A percentile compares a stretch with the other conserved stretches of the same genome.
Evolutionary conservation across 2,797 vertebrate species (phyloP).

Genomic region (Chelidonichthys spinosus): DNA sequence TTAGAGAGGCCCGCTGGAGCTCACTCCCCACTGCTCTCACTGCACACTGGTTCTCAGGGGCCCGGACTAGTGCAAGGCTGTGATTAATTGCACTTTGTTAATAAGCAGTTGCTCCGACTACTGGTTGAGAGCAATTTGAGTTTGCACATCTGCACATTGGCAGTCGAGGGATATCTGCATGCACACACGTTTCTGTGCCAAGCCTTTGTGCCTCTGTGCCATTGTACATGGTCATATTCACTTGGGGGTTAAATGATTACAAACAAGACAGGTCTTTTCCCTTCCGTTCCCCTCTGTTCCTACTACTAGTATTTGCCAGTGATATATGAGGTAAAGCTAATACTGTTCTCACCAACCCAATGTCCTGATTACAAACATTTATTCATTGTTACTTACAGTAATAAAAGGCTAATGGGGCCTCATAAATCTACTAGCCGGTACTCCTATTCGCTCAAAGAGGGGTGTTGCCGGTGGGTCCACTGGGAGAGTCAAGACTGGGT

Average conservation of each 20-base stretch:
- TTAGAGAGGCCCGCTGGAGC: slow-evolving; percentile 58
- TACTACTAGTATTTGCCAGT: slow-evolving; percentile 65
- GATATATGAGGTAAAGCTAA: slow-evolving; percentile 80
- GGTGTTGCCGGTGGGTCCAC: slow-evolving; percentile 32
- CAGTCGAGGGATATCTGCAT: slow-evolving; percentile 9
- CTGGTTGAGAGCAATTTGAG: slow-evolving; percentile 29
- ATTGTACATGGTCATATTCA: slow-evolving; percentile 50
- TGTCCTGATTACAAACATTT: slow-evolving; percentile 85
- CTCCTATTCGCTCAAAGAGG: slow-evolving; percentile 49
- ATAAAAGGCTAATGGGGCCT: slow-evolving; percentile 82
- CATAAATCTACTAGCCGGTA: slow-evolving; percentile 74
- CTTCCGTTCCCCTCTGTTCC: slow-evolving; percentile 64
- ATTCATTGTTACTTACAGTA: slow-evolving; percentile 84
- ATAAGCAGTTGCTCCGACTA: slow-evolving; percentile 65
- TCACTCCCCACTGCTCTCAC: slow-evolving; percentile 44
- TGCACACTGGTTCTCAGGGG: slow-evolving; percentile 39
- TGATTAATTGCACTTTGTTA: slow-evolving; percentile 84
- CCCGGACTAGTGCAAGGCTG: slow-evolving; percentile 56
- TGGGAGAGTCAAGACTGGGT: slow-evolving; percentile 27
- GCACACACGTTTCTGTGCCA: slow-evolving; percentile 5
- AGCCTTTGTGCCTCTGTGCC: slow-evolving; percentile 20
- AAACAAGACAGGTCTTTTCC: slow-evolving; percentile 54
- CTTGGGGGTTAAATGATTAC: slow-evolving; percentile 69
- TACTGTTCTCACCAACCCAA: slow-evolving; percentile 79
- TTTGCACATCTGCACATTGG: neutral